A percentile compares a stretch with the other conserved stretches of the same genome.
Evolutionary conservation across 92 coral and sea anemone genomes (phyloP).

Genomic region (Siderastrea siderea): DNA sequence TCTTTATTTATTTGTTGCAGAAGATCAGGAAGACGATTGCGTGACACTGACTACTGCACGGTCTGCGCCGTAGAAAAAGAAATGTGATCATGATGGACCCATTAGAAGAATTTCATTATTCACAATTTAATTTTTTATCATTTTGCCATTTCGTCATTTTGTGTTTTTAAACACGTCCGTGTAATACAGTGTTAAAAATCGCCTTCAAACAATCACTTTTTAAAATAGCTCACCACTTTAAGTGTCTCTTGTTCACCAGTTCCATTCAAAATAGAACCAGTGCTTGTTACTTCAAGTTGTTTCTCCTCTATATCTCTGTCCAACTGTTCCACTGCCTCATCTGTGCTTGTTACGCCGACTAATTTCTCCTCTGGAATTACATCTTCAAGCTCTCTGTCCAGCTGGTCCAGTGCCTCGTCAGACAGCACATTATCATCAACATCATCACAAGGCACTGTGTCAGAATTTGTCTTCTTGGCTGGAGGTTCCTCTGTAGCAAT

Average conservation of each 20-base stretch:
- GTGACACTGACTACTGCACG: too few species aligned
- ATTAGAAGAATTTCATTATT: too few species aligned
- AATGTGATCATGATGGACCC: too few species aligned
- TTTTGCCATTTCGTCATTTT: too few species aligned
- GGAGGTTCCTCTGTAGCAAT: conserved; percentile 3
- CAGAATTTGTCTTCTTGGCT: not conserved
- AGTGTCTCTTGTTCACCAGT: not conserved
- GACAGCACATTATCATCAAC: conserved; percentile 20
- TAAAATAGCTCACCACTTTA: conserved; percentile 9
- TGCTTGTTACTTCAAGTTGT: not conserved
- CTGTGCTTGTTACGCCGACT: not conserved
- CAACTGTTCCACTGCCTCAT: conserved; percentile 55
- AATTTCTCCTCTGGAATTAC: not conserved
- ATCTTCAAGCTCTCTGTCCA: conserved; percentile 51
- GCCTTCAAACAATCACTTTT: too few species aligned
- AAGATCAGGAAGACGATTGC: too few species aligned
- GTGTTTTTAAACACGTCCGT: too few species aligned
- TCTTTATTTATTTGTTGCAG: too few species aligned
- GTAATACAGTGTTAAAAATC: too few species aligned
- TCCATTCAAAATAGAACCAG: not conserved
- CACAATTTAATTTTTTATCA: too few species aligned
- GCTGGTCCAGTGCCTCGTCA: conserved; percentile 56
- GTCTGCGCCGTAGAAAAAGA: too few species aligned
- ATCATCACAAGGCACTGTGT: not conserved
- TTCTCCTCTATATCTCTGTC: conserved; percentile 25